These are phyloP conservation scores for Geotrupes spiniger DNA, from an alignment of 2,888 invertebrate genomes.

Conservation along the genomic window DNA sequence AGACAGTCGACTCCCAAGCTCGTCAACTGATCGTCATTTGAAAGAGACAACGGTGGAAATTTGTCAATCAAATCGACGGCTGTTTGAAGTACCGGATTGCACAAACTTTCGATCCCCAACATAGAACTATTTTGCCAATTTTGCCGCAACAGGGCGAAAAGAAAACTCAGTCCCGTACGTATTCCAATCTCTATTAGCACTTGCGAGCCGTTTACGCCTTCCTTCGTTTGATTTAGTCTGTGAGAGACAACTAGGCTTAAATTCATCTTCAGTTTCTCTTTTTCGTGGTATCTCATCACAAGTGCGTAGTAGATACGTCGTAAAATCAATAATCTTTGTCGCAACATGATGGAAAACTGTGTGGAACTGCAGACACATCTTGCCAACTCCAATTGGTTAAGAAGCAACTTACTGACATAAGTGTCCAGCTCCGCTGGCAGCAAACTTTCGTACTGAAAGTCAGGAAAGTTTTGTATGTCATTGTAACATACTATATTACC, in stretches of 20 bases:
- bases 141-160: conserved; percentile 59
- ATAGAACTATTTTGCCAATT: conserved; percentile 55
- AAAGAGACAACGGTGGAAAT: conserved; percentile 58
- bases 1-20: conserved; percentile 53
- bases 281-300: conserved; percentile 55
- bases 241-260: conserved; percentile 20
- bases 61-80: conserved; percentile 56
- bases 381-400: conserved; percentile 55
- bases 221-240: conserved; percentile 21
- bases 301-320: conserved; percentile 59
- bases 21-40: conserved; percentile 59
- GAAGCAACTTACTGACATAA: conserved; percentile 53
- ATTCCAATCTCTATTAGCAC: conserved; percentile 62
- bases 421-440: conserved; percentile 54
- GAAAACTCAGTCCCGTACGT: conserved; percentile 58
- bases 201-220: conserved; percentile 48
- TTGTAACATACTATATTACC: conserved; percentile 40
- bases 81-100: conserved; percentile 59
- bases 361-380: conserved; percentile 56
- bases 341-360: conserved; percentile 56
- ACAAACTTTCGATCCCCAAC: conserved; percentile 51
- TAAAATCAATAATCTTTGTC: conserved; percentile 56
- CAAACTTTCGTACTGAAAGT: conserved; percentile 55
- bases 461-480: conserved; percentile 51
- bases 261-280: conserved; percentile 40